Conservation (phyloP, 2,888 invertebrate species). For the Nineta flava region DNA sequence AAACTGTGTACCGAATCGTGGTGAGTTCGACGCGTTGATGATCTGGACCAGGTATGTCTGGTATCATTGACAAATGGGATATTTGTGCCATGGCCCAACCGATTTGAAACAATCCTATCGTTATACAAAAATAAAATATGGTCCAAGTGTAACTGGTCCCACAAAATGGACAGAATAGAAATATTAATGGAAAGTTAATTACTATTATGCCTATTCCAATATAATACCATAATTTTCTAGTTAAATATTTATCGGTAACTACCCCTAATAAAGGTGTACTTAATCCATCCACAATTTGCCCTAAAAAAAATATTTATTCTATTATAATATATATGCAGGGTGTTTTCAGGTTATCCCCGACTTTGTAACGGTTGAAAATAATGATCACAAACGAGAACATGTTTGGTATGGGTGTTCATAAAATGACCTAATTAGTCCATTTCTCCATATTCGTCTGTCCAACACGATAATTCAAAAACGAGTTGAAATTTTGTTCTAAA, state of each 20-base stretch:
- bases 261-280: conserved; percentile 74
- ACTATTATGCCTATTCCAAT: conserved; percentile 54
- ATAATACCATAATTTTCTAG: conserved; percentile 73
- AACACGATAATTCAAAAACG: too few species aligned
- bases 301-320: too few species aligned
- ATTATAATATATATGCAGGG: background rate
- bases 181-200: conserved; percentile 62
- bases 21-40: conserved; percentile 62
- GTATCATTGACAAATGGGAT: conserved; percentile 82
- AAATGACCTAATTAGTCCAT: too few species aligned
- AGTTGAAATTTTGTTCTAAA: too few species aligned
- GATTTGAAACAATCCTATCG: conserved; percentile 68
- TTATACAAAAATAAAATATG: conserved; percentile 36
- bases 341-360: background rate
- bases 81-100: conserved; percentile 93
- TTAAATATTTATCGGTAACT: conserved; percentile 62
- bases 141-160: conserved; percentile 28
- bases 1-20: conserved; percentile 70
- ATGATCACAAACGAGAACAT: too few species aligned
- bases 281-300: conserved; percentile 72
- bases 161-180: conserved; percentile 51
- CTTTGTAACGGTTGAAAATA: too few species aligned
- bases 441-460: too few species aligned
- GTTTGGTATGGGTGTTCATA: too few species aligned
- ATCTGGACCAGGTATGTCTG: conserved; percentile 54